Base-by-base conservation (phyloP, 1,140 invertebrate species). In the Drosophila paulistorum region DNA sequence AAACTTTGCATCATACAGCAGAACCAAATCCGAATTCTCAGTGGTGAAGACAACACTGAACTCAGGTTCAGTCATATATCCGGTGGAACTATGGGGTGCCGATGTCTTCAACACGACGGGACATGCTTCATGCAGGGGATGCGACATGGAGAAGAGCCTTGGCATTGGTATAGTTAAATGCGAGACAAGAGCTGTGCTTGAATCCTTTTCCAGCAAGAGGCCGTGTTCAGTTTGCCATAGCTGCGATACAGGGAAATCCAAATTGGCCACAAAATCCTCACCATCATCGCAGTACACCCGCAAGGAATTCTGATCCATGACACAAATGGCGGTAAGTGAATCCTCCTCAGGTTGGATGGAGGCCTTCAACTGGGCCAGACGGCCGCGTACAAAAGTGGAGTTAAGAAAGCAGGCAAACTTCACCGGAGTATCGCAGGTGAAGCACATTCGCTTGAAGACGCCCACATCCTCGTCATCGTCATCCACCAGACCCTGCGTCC, bases 41-140 rank as follows among this genome's bases (percentile, higher is more conserved):
- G 93, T 94, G 3, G 95, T 94, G 78, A 94, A 96, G 33, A 96
- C 93, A 37, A 92, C 75, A 37, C 94, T 93, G 70, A 93, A 92
- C 79, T 93, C 93, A 9, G 93, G 93, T 78, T 96, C 94, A 68
- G 93, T 94, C 90, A 96, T 93, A 76, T 95, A 95, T 7, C 74
- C 79, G 0, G 87, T 79, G 0, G 75, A 65, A 23, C 77, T 20
- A 23, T 51, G 17, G 0, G 45, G 78, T 64, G 79, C 94, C 0
- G 92, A 68, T 2, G 92, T 86, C 84, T 96, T 96, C 41, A 96
- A 94, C 6, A 98, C 93, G 35, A 98, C 94, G 4, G 97, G 97
- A 63, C 95, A 95, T 35, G 98, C 96, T 93, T 98, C 97, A 93
- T 98, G 96, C 35, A 98, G 93, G 1, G 97, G 97, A 94, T 98